These are phyloP conservation scores for Hystrix brachyura DNA, from an alignment of 2,113 vertebrate genomes.

Conservation along the genomic window DNA sequence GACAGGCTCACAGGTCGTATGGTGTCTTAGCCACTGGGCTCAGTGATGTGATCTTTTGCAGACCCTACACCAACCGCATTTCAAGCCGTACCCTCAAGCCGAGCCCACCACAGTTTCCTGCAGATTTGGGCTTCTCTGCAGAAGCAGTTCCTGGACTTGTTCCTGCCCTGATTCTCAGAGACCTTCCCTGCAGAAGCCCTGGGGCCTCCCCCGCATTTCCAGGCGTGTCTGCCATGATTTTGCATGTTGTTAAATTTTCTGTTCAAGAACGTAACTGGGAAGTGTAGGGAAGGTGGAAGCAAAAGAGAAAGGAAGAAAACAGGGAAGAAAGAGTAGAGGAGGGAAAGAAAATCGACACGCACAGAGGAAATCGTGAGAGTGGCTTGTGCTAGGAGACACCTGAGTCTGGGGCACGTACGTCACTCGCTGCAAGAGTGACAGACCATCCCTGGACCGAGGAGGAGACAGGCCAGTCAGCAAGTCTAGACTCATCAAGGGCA, in stretches of 20 bases:
- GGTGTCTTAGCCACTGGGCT: rapidly evolving
- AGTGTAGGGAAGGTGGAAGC: not conserved
- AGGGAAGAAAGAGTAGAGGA: rapidly evolving
- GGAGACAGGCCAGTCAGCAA: not conserved
- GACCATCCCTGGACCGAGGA: rapidly evolving
- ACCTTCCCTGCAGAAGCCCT: not conserved
- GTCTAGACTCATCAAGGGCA: too few species aligned
- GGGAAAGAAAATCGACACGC: rapidly evolving
- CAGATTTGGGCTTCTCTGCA: not conserved
- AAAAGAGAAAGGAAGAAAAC: not conserved
- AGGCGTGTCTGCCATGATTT: not conserved
- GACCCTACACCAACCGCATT: not conserved
- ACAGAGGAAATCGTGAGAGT: rapidly evolving
- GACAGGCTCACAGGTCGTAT: not conserved
- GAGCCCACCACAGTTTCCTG: not conserved
- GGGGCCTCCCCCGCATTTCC: not conserved
- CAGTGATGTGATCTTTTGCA: not conserved
- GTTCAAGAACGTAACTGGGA: not conserved
- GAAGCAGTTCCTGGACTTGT: not conserved
- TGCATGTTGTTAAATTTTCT: not conserved
- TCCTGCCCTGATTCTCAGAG: not conserved
- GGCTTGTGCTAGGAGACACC: rapidly evolving
- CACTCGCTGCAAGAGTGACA: not conserved
- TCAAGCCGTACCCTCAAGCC: not conserved
- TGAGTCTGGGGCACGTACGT: not conserved